Percentiles rank a stretch among this genome's conserved stretches.
phyloP scores from a whole-genome alignment of 2,797 vertebrate genomes.

The Trachurus trachurus region DNA sequence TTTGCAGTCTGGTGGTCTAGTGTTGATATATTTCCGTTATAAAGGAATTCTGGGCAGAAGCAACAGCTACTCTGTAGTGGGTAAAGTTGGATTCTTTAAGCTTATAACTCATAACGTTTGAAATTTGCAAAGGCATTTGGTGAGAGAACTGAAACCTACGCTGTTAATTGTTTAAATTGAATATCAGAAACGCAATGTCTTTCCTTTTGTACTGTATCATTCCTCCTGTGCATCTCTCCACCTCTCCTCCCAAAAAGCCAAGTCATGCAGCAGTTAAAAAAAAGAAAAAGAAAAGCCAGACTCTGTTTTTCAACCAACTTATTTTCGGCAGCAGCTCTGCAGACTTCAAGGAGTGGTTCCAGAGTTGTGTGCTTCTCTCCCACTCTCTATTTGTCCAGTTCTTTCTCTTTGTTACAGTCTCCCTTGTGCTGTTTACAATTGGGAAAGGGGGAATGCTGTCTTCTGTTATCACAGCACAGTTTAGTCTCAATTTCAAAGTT shows the following conservation, averaged over 20 bases:
- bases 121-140: neutral
- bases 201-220: neutral
- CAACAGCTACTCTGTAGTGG: neutral
- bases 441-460: too few relatives aligned
- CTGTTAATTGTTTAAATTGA: neutral
- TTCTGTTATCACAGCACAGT: too few relatives aligned
- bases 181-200: neutral
- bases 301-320: neutral
- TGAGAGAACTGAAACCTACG: neutral
- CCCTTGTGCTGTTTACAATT: neutral
- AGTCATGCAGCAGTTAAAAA: slow-evolving; percentile 8
- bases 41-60: neutral
- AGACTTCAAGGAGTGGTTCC: slow-evolving; percentile 3
- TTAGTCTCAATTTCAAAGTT: too few relatives aligned
- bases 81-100: neutral
- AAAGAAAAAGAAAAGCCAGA: slow-evolving; percentile 5
- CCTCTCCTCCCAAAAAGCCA: neutral
- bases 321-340: slow-evolving; percentile 16
- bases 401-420: neutral
- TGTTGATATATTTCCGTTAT: neutral
- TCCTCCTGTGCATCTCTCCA: neutral
- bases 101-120: neutral
- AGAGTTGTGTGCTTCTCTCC: neutral
- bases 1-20: neutral
- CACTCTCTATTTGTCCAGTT: neutral